phyloP scores from a whole-genome alignment of 2,113 vertebrate species.

The Polypterus bichir region DNA sequence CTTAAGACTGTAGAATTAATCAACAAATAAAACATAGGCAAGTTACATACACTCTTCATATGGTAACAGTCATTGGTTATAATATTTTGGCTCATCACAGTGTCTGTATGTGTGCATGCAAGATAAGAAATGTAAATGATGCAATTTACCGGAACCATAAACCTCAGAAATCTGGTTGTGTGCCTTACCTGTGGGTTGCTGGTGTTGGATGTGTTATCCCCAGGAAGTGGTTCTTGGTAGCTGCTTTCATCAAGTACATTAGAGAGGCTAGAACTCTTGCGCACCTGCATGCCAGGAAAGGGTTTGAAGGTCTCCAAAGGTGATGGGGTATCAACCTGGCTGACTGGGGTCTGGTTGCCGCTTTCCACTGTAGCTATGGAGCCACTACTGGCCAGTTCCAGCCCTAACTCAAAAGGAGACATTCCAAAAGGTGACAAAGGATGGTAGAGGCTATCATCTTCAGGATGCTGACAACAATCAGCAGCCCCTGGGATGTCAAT shows the following conservation, averaged over 20 bases:
- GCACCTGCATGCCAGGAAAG: conserved; percentile 51
- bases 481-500: conserved; percentile 35
- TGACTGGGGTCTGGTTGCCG: conserved; percentile 52
- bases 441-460: conserved; percentile 59
- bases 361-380: conserved; percentile 30
- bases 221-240: conserved; percentile 61
- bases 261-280: conserved; percentile 90
- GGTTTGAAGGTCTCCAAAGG: conserved; percentile 67
- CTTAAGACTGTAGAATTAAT: no score
- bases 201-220: conserved; percentile 74
- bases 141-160: no score
- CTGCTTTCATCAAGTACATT: conserved; percentile 84
- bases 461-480: conserved; percentile 17
- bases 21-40: no score
- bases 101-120: no score
- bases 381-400: conserved; percentile 49
- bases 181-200: conserved; percentile 80
- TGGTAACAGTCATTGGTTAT: no score
- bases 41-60: no score
- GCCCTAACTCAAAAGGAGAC: conserved; percentile 67
- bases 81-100: no score
- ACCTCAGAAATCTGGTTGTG: no score
- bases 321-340: conserved; percentile 67
- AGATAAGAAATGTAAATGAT: no score
- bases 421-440: conserved; percentile 71